Evolutionary conservation across 1,140 invertebrate species (phyloP).

Genomic region (Lithobius niger): DNA sequence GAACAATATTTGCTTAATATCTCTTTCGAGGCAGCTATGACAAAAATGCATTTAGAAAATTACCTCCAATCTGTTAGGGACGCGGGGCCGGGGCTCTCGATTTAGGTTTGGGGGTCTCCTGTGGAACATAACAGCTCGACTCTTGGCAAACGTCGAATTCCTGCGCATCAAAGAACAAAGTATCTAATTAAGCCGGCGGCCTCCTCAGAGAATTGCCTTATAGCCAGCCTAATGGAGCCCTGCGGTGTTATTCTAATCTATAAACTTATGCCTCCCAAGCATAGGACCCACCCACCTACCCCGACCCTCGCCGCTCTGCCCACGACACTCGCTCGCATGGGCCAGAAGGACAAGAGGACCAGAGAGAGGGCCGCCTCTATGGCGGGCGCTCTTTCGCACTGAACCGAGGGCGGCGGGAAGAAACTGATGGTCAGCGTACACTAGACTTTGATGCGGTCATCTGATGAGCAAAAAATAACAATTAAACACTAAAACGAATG

Average conservation of each 20-base stretch:
- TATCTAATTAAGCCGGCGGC: constrained; percentile 8
- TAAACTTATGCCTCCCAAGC: no score
- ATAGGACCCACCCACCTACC: no score
- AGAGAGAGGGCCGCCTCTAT: no score
- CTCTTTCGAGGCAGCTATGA: not conserved
- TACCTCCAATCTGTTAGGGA: constrained; percentile 7
- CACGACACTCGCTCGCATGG: no score
- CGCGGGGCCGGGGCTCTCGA: not conserved
- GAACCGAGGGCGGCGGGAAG: no score
- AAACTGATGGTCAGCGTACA: no score
- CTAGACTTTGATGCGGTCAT: no score
- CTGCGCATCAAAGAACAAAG: constrained; percentile 8
- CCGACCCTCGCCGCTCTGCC: no score
- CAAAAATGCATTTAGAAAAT: constrained; percentile 11
- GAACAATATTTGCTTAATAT: constrained; percentile 6
- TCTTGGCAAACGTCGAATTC: not conserved
- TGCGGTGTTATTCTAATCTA: constrained; percentile 6
- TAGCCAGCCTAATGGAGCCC: constrained; percentile 1
- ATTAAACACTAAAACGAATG: no score
- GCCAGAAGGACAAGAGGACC: no score
- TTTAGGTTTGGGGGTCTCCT: not conserved
- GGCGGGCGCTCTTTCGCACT: no score
- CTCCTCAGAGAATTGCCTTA: constrained; percentile 4
- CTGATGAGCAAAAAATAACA: no score
- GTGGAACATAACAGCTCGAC: not conserved